phyloP scores from a whole-genome alignment of 1,140 invertebrate genomes.

The Drosophila triauraria region DNA sequence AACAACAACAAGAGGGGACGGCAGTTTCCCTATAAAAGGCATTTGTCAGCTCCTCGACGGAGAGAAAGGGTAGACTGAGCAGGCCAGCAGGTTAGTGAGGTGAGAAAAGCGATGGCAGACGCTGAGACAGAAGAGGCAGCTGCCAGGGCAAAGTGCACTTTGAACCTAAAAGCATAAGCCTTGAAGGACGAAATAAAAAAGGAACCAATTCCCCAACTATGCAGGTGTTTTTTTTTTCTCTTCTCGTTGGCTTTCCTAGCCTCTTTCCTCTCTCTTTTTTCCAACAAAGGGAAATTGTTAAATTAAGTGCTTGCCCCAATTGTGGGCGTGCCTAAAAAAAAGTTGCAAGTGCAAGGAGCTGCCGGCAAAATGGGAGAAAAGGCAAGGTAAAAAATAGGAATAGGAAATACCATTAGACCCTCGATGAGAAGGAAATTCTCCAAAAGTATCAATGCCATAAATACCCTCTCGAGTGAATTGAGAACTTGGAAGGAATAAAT shows the following conservation, averaged over 20 bases:
- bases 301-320: conserved; percentile 67
- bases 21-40: conserved; percentile 54
- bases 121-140: conserved; percentile 44
- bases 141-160: conserved; percentile 73
- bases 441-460: conserved; percentile 26
- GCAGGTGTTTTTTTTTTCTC: conserved; percentile 13
- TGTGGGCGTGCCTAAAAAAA: conserved; percentile 52
- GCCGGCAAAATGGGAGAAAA: background rate
- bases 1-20: conserved; percentile 36
- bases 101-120: conserved; percentile 27
- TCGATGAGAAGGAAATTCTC: background rate
- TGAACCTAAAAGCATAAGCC: conserved; percentile 78
- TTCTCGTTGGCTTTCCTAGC: too few species aligned
- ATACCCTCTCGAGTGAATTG: conserved; percentile 15
- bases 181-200: conserved; percentile 33
- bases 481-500: too few species aligned
- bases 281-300: conserved; percentile 76
- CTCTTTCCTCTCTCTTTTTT: background rate
- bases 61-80: background rate
- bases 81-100: conserved; percentile 19
- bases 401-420: conserved; percentile 6
- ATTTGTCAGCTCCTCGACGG: conserved; percentile 40
- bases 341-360: conserved; percentile 57
- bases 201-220: conserved; percentile 26
- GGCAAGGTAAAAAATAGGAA: background rate